Conservation (phyloP, 2,797 vertebrate species). For the Antrozous pallidus region DNA sequence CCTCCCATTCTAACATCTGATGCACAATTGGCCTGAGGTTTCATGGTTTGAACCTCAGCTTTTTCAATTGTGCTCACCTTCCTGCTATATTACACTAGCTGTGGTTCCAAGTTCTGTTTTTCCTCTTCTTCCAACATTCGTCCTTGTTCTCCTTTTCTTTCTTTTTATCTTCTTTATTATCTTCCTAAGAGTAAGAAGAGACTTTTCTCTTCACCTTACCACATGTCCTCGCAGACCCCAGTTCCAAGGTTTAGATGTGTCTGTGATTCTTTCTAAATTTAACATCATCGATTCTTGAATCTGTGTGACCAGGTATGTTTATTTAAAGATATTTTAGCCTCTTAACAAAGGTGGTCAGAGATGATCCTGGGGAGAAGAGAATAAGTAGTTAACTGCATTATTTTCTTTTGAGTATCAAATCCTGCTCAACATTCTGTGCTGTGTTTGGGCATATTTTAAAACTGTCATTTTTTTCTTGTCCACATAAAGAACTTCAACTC, state of each 20-base stretch:
- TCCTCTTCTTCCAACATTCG: not conserved
- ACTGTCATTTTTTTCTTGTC: not conserved
- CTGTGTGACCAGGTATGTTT: not conserved
- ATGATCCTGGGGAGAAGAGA: not conserved
- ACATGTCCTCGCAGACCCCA: not conserved
- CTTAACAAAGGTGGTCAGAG: not conserved
- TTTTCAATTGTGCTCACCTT: not conserved
- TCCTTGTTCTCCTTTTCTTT: not conserved
- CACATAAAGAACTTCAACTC: not conserved
- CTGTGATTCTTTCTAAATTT: not conserved
- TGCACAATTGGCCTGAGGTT: not conserved
- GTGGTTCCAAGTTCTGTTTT: not conserved
- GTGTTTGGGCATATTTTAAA: not conserved
- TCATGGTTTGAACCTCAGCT: not conserved
- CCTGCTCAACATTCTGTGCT: not conserved
- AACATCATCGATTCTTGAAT: not conserved
- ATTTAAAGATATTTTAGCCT: not conserved
- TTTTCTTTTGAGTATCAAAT: conserved; percentile 5
- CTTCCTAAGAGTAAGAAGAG: not conserved
- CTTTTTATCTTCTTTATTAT: not conserved
- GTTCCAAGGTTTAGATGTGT: not conserved
- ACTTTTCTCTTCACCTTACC: not conserved
- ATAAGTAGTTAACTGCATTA: not conserved
- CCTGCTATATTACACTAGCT: not conserved
- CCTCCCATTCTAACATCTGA: not conserved